These are phyloP conservation scores for Tenthredo livida DNA, from an alignment of 2,888 invertebrate genomes.

Conservation along the genomic window DNA sequence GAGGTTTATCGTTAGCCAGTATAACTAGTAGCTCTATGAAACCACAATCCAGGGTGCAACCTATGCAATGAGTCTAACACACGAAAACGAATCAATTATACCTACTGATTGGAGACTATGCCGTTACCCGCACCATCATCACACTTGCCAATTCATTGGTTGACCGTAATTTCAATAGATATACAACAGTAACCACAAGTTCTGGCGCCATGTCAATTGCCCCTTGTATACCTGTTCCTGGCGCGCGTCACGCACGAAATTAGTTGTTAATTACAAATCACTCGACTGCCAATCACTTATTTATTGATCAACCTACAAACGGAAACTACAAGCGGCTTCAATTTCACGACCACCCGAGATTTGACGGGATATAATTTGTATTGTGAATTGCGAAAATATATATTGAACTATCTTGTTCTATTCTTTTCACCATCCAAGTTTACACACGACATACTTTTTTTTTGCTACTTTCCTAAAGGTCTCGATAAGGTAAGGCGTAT, in stretches of 20 bases:
- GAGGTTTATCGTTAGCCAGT: constrained; percentile 11
- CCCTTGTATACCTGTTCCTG: constrained; percentile 53
- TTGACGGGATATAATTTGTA: neutral
- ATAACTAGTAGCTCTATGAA: constrained; percentile 16
- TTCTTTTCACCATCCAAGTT: neutral
- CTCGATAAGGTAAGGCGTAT: constrained; percentile 65
- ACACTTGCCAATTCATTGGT: constrained; percentile 73
- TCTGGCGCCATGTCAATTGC: constrained; percentile 65
- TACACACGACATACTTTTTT: constrained; percentile 45
- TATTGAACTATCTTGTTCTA: neutral
- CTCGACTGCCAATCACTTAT: constrained; percentile 32
- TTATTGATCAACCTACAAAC: constrained; percentile 7
- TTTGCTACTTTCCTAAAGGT: constrained; percentile 50
- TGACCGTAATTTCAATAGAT: constrained; percentile 72
- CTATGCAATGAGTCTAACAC: constrained; percentile 18
- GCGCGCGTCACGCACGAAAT: constrained; percentile 2
- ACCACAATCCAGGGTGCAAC: constrained; percentile 14
- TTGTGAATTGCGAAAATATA: neutral
- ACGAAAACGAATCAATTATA: constrained; percentile 74
- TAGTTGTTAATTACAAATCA: constrained; percentile 46
- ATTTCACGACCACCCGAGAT: neutral
- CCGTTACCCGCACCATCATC: constrained; percentile 72
- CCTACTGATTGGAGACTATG: constrained; percentile 74
- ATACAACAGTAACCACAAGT: constrained; percentile 73
- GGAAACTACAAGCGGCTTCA: neutral